Percentiles rank a stretch among this genome's conserved stretches.
Conservation (phyloP, 2,113 vertebrate species). For the Asarcornis scutulata region DNA sequence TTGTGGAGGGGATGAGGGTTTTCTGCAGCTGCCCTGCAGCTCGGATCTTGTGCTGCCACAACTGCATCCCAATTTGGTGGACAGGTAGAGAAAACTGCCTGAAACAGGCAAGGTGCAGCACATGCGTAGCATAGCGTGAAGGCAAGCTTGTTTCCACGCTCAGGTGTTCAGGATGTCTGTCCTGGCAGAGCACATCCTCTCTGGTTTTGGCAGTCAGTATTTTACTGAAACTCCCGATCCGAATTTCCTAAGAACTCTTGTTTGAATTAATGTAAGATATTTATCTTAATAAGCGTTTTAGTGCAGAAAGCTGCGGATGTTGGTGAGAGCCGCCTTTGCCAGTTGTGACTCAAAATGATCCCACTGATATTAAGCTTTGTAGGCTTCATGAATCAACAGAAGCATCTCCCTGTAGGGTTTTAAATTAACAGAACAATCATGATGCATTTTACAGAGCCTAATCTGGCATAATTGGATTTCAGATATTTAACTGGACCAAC, state of each 20-base stretch:
- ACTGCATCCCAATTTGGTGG: not conserved
- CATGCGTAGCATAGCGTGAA: rapidly evolving
- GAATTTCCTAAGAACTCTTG: not conserved
- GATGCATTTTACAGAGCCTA: slow-evolving; percentile 48
- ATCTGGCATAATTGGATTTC: slow-evolving; percentile 42
- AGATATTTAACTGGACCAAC: slow-evolving; percentile 24
- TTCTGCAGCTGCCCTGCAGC: not conserved
- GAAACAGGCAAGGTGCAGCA: not conserved
- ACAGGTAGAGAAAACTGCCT: not conserved
- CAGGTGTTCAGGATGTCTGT: not conserved
- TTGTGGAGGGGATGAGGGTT: not conserved
- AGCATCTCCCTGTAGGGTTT: slow-evolving; percentile 49
- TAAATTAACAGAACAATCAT: slow-evolving; percentile 41
- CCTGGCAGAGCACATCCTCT: not conserved
- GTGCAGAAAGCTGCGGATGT: not conserved
- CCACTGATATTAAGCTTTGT: not conserved
- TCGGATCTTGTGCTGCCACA: not conserved
- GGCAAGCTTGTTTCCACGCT: not conserved
- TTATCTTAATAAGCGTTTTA: not conserved
- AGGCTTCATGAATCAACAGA: slow-evolving; percentile 24
- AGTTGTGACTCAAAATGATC: not conserved
- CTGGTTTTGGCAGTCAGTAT: not conserved
- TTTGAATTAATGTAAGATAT: not conserved
- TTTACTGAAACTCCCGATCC: not conserved
- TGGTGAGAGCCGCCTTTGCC: not conserved